Base-by-base conservation (phyloP, 23 tunicate genomes). In the Ascidia mentula region DNA sequence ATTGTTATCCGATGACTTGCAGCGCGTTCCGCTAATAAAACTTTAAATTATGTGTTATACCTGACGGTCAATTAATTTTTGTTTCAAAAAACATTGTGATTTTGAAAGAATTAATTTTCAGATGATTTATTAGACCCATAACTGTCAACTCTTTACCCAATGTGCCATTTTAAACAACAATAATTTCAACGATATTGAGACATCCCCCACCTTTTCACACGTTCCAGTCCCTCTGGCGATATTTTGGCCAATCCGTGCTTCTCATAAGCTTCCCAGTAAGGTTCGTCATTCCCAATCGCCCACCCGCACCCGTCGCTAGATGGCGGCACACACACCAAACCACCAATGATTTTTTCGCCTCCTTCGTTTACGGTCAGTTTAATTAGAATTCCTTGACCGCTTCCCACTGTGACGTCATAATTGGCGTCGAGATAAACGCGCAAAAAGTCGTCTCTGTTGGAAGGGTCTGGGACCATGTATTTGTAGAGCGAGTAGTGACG, bases 351-450 rank as follows among this genome's bases (percentile, higher is more conserved):
- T 60, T 92, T 80, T 72, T 33, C 18, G 13, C 34, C 15, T 38
- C 65, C 26, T 1, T 74, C 73, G 53, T 34, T 46, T 15, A 40
- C 79, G 32, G 39, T 88, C 30, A 82, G 3, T 15, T 40, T 77
- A 1, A 90, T 6, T 17, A 90, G 72, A 42, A 90, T 85, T 31
- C 90, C 87, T 34, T 82, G 72, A 6, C 88, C 87, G 40, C 76
- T 82, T 61, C 80, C 84, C 35, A 86, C 90, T 38, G 86, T 77
- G 46, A 86, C 91, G 34, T 86, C 90, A 61, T 91, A 91, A 37
- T 86, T 86, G 13, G 97, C 97, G 40, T 91, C 91, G 26, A 91
- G 65, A 59, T 85, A 91, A 28, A 79, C 89, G 59, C 91, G 84
- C 0, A 91, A 59, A 75, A 91, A 91, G 40, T 70, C 86, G 46